These are phyloP conservation scores for Fissipunctia ypsillon DNA, from an alignment of 2,888 invertebrate genomes.

Conservation along the genomic window DNA sequence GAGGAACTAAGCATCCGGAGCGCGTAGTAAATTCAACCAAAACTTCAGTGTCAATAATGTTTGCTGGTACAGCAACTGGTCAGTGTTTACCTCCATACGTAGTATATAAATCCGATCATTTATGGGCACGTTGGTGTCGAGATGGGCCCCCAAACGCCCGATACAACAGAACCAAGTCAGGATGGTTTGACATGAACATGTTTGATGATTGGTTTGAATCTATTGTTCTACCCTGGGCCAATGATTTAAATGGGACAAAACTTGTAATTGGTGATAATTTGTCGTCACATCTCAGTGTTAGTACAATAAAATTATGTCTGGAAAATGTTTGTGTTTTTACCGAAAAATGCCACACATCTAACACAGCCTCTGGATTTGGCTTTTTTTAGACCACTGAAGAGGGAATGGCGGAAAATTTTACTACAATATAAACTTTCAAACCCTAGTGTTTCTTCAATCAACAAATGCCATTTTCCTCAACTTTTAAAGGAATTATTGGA, in stretches of 20 bases:
- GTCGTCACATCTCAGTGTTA: constrained; percentile 24
- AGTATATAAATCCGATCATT: constrained; percentile 77
- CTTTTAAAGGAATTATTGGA: constrained; percentile 15
- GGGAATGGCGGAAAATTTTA: constrained; percentile 23
- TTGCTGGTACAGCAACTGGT: constrained; percentile 12
- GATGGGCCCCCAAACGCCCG: constrained; percentile 70
- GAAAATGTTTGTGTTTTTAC: constrained; percentile 4
- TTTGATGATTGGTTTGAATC: constrained; percentile 65
- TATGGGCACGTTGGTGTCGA: constrained; percentile 75
- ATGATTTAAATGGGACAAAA: constrained; percentile 18
- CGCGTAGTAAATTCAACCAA: constrained; percentile 7
- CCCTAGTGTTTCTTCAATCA: constrained; percentile 6
- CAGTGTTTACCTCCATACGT: constrained; percentile 49
- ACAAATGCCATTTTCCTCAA: constrained; percentile 29
- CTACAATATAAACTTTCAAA: constrained; percentile 10
- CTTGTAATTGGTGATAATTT: constrained; percentile 23
- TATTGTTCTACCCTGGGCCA: constrained; percentile 25
- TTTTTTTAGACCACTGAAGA: constrained; percentile 22
- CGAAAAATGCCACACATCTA: constrained; percentile 18
- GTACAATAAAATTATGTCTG: constrained; percentile 4
- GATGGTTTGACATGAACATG: constrained; percentile 72
- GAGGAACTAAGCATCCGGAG: constrained; percentile 11
- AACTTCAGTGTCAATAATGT: constrained; percentile 15
- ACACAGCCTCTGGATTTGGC: constrained; percentile 24
- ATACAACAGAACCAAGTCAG: constrained; percentile 71